Conservation (phyloP, 1,140 invertebrate genomes). For the Dolichoris vasculosae region DNA sequence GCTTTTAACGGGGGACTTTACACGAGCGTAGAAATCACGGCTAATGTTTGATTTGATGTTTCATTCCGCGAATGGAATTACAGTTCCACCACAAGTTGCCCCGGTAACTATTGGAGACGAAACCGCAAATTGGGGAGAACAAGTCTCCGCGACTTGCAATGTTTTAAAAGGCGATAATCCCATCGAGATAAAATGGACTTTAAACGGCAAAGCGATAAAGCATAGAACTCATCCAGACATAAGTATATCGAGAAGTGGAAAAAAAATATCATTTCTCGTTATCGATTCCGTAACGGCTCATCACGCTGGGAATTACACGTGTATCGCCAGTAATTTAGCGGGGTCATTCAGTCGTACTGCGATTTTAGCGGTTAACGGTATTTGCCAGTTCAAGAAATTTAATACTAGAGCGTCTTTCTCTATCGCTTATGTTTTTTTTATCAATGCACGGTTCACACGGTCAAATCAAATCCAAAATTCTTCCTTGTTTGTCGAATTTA, state of each 20-base stretch:
- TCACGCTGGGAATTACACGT: constrained; percentile 81
- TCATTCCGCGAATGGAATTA: constrained; percentile 56
- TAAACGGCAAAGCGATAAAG: constrained; percentile 69
- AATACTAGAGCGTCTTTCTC: neutral
- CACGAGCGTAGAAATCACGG: no score
- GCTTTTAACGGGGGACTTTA: no score
- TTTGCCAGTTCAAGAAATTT: constrained; percentile 12
- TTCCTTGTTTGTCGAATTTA: constrained; percentile 77
- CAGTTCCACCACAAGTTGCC: constrained; percentile 80
- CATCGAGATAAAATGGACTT: constrained; percentile 78
- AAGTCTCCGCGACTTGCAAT: constrained; percentile 77
- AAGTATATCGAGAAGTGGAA: constrained; percentile 73
- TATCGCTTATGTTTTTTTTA: neutral
- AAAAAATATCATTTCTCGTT: constrained; percentile 76
- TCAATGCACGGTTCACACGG: constrained; percentile 2
- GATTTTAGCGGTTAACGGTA: constrained; percentile 79
- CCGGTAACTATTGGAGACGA: constrained; percentile 80
- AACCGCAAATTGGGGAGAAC: constrained; percentile 80
- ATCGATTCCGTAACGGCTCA: constrained; percentile 77
- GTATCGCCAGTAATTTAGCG: constrained; percentile 79
- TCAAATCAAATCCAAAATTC: constrained; percentile 76
- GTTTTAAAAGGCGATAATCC: constrained; percentile 82
- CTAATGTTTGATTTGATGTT: neutral
- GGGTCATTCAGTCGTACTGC: constrained; percentile 79
- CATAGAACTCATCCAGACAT: constrained; percentile 72